Evolutionary conservation across 2,888 invertebrate species (phyloP), one percentile per base, ranked within the genome.

Genomic region (Palloptera scutellata): DNA sequence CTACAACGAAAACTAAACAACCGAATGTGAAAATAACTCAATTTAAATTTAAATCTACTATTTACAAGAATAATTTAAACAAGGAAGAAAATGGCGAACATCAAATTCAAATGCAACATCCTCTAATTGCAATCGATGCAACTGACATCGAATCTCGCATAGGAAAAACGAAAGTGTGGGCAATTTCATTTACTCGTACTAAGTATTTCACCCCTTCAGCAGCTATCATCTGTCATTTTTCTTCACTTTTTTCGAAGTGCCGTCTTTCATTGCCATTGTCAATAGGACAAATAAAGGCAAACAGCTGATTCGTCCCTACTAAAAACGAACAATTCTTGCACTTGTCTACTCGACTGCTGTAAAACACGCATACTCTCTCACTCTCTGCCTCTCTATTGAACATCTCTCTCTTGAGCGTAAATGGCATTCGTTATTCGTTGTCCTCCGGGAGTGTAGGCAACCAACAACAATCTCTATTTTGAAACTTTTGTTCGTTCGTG

Each of bases 241-340:
- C 30, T 64, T 48, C 19, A 52, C 54, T 66, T 64, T 42, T 59
- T 30, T 43, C 30, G 54, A 45, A 45, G 54, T 58, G 53, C 42
- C 59, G 51, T 41, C 66, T 71, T 71, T 71, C 71, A 71, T 69
- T 71, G 71, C 64, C 71, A 71, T 69, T 71, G 71, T 68, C 69
- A 71, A 68, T 70, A 61, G 66, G 69, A 61, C 66, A 63, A 19
- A 55, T 40, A 57, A 57, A 43, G 60, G 19, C 43, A 45, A 70
- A 70, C 70, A 70, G 70, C 70, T 70, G 70, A 68, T 70, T 52
- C 53, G 17, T 17, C 30, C 19, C 10, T 13, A 57, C 40, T 48
- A 9, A 45, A 12, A 41, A 52, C 48, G 42, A 19, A 55, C 63
- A 55, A 17, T 12, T 17, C 19, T 45, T 17, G 61, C 61, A 42